phyloP scores from a whole-genome alignment of 2,888 invertebrate species.

The Caenorhabditis panamensis region DNA sequence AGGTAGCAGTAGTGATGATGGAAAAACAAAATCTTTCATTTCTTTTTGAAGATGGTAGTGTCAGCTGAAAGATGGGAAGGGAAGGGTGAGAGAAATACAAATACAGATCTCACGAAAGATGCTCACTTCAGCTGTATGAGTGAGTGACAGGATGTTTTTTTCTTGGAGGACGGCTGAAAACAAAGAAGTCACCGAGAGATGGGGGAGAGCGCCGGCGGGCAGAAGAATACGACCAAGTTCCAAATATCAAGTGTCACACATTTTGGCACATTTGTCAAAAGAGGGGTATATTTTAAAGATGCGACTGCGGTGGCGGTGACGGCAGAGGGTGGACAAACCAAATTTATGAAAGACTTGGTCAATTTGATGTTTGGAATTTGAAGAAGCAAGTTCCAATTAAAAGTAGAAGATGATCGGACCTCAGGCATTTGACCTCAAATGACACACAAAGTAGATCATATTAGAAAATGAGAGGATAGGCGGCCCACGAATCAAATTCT shows the following conservation, averaged over 20 bases:
- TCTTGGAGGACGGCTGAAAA: constrained; percentile 20
- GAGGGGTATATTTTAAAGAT: not conserved
- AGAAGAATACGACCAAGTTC: constrained; percentile 26
- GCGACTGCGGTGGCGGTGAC: not conserved
- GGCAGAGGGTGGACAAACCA: not conserved
- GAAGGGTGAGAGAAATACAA: not conserved
- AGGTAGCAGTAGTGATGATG: not conserved
- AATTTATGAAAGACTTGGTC: constrained; percentile 34
- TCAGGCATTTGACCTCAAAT: not conserved
- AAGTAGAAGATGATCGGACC: too few relatives aligned
- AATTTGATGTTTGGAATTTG: not conserved
- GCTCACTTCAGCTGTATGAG: constrained; percentile 13
- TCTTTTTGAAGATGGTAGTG: not conserved
- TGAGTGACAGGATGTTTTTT: constrained; percentile 25
- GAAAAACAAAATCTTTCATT: not conserved
- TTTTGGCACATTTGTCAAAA: constrained; percentile 26
- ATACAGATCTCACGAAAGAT: constrained; percentile 11
- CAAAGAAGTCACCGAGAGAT: constrained; percentile 4
- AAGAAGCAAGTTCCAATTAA: too few relatives aligned
- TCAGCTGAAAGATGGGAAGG: too few relatives aligned
- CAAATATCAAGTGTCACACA: constrained; percentile 56
- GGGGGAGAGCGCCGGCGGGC: not conserved
- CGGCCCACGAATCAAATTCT: constrained; percentile 45
- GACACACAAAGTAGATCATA: too few relatives aligned
- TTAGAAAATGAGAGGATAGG: constrained; percentile 1